phyloP scores from a whole-genome alignment of 2,888 invertebrate genomes.

The Cheilosia vernalis region DNA sequence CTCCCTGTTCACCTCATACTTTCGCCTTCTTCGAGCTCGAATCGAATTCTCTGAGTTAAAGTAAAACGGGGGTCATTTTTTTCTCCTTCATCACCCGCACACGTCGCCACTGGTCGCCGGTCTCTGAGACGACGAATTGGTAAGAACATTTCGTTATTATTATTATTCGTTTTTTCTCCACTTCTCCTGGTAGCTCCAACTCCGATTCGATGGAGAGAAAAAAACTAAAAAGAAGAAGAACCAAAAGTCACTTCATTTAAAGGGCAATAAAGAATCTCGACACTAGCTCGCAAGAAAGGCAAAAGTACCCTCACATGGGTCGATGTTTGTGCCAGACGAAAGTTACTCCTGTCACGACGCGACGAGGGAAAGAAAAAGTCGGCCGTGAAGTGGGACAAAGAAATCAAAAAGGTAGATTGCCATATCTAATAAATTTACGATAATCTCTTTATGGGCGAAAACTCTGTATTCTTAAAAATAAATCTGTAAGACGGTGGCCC shows the following conservation, averaged over 20 bases:
- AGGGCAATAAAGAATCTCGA: constrained; percentile 71
- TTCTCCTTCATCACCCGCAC: constrained; percentile 44
- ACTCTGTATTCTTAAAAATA: constrained; percentile 69
- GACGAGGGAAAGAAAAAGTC: constrained; percentile 4
- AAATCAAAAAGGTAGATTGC: constrained; percentile 69
- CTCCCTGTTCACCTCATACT: constrained; percentile 1
- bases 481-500: constrained; percentile 59
- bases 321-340: constrained; percentile 30
- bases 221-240: constrained; percentile 45
- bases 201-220: neutral
- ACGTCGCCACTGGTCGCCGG: neutral
- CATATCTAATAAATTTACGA: constrained; percentile 73
- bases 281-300: constrained; percentile 30
- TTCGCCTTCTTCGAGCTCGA: constrained; percentile 21
- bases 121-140: constrained; percentile 35
- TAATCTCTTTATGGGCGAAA: constrained; percentile 72
- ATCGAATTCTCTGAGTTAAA: constrained; percentile 39
- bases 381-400: constrained; percentile 17
- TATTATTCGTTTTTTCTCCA: constrained; percentile 12
- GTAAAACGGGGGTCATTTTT: constrained; percentile 68
- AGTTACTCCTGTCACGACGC: constrained; percentile 26
- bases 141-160: constrained; percentile 5
- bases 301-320: constrained; percentile 45
- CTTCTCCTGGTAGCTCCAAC: neutral
- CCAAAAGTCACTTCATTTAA: constrained; percentile 72